Percentiles rank a stretch among this genome's conserved stretches.
Conservation (phyloP, 2,888 invertebrate species). For the Pharmacophagus antenor region DNA sequence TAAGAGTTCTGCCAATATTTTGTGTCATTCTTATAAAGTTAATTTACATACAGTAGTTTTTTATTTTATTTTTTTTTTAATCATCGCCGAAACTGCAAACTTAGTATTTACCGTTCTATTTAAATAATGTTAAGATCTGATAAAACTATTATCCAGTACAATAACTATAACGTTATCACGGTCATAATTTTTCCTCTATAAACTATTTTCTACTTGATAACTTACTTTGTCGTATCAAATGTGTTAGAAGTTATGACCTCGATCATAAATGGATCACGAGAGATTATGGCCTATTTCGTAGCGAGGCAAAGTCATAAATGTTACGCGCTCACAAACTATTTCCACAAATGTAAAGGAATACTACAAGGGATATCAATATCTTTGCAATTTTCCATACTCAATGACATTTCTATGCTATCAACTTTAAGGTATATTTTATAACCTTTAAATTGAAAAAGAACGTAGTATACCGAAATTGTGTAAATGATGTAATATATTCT, state of each 20-base stretch:
- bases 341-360: not conserved
- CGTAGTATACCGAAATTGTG: not conserved
- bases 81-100: too few species aligned
- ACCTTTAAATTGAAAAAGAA: not conserved
- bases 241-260: slow-evolving; percentile 3
- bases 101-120: too few species aligned
- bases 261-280: slow-evolving; percentile 5
- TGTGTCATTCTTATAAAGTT: too few species aligned
- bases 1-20: too few species aligned
- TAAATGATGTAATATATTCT: not conserved
- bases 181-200: not conserved
- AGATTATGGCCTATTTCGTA: slow-evolving; percentile 9
- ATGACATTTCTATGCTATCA: not conserved
- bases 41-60: too few species aligned
- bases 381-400: not conserved
- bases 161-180: too few species aligned
- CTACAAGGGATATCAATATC: not conserved
- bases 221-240: slow-evolving; percentile 4
- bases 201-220: slow-evolving; percentile 3
- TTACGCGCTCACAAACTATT: slow-evolving; percentile 2
- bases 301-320: not conserved
- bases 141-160: too few species aligned
- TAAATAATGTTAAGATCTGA: too few species aligned
- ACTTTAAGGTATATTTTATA: not conserved
- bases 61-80: too few species aligned